These are phyloP conservation scores for Drosophila setosimentum DNA, from an alignment of 2,888 invertebrate species.

Conservation along the genomic window DNA sequence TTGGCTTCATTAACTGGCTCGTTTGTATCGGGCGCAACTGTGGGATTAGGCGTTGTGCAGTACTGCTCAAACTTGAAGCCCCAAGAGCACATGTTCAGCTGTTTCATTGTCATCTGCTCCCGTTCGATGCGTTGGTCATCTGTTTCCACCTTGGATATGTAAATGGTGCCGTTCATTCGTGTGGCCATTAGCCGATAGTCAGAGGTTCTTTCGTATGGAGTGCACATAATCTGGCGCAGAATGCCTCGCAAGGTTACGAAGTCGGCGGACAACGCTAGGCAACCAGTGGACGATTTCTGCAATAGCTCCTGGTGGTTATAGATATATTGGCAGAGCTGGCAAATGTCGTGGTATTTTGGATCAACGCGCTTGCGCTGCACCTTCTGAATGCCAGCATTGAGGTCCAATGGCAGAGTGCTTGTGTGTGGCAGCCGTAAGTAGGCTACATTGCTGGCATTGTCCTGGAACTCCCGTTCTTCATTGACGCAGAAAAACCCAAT, in stretches of 20 bases:
- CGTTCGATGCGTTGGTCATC: conserved; percentile 11
- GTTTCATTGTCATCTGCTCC: neutral
- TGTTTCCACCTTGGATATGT: conserved; percentile 44
- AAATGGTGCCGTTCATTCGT: conserved; percentile 57
- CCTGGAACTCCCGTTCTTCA: conserved; percentile 26
- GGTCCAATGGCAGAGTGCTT: conserved; percentile 44
- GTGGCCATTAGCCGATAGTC: conserved; percentile 45
- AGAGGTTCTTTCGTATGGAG: conserved; percentile 44
- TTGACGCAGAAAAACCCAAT: conserved; percentile 51
- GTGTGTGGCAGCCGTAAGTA: conserved; percentile 45
- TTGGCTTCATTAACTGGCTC: conserved; percentile 52
- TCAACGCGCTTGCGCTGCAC: conserved; percentile 32
- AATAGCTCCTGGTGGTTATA: conserved; percentile 43
- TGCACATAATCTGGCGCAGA: conserved; percentile 59
- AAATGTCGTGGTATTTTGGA: conserved; percentile 10
- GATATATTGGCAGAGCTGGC: conserved; percentile 43
- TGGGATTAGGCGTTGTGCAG: conserved; percentile 33
- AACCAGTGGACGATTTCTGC: neutral
- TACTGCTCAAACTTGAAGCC: conserved; percentile 74
- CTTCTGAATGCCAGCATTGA: conserved; percentile 56
- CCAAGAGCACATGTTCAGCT: conserved; percentile 67
- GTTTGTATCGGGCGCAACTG: conserved; percentile 42
- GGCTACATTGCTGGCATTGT: conserved; percentile 33
- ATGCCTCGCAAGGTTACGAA: conserved; percentile 57
- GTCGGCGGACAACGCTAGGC: conserved; percentile 26